Evolutionary conservation across 2,888 invertebrate species (phyloP), one percentile per base, ranked within the genome.

Genomic region (Poecilus cupreus): DNA sequence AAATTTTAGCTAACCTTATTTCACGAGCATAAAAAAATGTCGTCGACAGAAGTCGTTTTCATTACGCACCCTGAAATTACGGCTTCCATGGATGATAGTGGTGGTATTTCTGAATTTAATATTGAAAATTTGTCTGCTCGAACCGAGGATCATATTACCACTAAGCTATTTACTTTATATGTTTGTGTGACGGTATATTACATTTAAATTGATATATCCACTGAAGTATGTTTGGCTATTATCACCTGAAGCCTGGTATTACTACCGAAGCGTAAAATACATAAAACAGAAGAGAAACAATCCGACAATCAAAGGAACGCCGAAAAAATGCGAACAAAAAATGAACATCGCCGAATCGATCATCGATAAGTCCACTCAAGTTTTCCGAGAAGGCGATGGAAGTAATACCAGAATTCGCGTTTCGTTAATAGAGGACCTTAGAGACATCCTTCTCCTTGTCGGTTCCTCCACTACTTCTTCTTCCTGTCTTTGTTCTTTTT

Each of bases 351-450:
- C 18, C 43, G n/a, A 68, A 76, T 76, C 57, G 76, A 76, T 76
- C 54, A 76, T 76, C 54, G 22, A 51, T 51, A 49, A 13, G 18
- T n/a, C 70, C 11, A 11, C 70, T 43, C 11, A 39, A 39, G 20
- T 16, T 22, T 22, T 70, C 37, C 5, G 24, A 22, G 74, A 11
- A 24, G 20, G 16, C 32, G 64, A 6, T 26, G 32, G 64, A 39
- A 75, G 43, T 43, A 49, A 75, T 75, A 75, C 13, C 51, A 49
- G 74, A 43, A 22, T 16, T 49, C 46, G 22, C 32, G 46, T 76
- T 76, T 18, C n/a, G 54, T 76, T 76, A 76, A 76, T 49, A 74
- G 49, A 74, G 32, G 74, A 49, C 57, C 37, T 54, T 16, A 37
- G 54, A 76, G 54, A 72, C 39, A 32, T 37, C 37, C 51, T 18